Conservation (phyloP, 2,113 vertebrate genomes). For the Pyxicephalus adspersus region DNA sequence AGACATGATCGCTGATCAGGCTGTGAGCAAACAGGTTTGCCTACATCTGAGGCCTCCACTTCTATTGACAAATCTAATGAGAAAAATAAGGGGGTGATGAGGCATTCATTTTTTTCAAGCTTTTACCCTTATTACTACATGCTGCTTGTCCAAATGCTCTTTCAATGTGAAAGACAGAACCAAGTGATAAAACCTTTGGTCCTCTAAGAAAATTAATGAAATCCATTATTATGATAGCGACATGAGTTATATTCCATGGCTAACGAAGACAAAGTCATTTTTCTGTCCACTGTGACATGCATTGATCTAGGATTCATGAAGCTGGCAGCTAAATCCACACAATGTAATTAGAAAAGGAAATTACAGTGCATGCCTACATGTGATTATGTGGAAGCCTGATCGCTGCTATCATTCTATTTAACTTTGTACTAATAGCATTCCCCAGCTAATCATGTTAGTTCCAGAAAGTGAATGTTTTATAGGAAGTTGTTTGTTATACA, state of each 20-base stretch:
- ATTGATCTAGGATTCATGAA: slow-evolving; percentile 4
- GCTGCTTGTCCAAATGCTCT: too few relatives aligned
- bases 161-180: background rate
- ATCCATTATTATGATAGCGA: background rate
- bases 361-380: background rate
- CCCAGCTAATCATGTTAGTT: background rate
- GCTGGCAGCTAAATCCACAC: slow-evolving; percentile 2
- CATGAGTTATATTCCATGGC: background rate
- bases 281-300: background rate
- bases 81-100: too few relatives aligned
- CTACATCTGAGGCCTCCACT: too few relatives aligned
- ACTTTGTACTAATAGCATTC: slow-evolving; percentile 3
- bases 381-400: slow-evolving; percentile 14
- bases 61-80: too few relatives aligned
- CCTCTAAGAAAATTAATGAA: background rate
- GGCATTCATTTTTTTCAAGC: too few relatives aligned
- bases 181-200: background rate
- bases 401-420: background rate
- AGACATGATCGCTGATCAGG: too few relatives aligned
- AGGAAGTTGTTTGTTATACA: too few relatives aligned
- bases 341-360: slow-evolving; percentile 7
- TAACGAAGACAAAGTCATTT: slow-evolving; percentile 4
- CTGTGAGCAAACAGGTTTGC: too few relatives aligned
- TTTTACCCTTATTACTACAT: too few relatives aligned
- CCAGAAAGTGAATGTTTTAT: too few relatives aligned